Conservation (phyloP, 2,888 invertebrate species). For the Dendrolimus houi region DNA sequence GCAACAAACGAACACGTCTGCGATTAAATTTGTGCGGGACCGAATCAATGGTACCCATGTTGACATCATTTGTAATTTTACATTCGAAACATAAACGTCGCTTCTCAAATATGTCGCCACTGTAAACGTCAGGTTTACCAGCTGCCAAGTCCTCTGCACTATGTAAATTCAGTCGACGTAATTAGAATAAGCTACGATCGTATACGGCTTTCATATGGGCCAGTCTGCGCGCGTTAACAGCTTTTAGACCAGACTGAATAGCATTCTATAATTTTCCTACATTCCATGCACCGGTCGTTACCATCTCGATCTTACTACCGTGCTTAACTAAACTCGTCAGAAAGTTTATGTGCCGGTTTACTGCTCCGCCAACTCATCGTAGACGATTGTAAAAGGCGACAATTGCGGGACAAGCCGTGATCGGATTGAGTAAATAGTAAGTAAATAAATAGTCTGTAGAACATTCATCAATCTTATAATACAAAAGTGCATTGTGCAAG, state of each 20-base stretch:
- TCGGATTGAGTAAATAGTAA: slow-evolving; percentile 52
- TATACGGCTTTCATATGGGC: slow-evolving; percentile 39
- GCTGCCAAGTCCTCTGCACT: slow-evolving; percentile 48
- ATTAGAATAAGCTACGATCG: slow-evolving; percentile 50
- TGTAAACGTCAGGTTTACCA: slow-evolving; percentile 28
- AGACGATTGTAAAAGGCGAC: slow-evolving; percentile 56
- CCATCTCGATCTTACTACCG: slow-evolving; percentile 14
- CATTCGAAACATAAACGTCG: too few relatives aligned
- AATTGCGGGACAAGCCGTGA: slow-evolving; percentile 67
- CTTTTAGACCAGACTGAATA: slow-evolving; percentile 31
- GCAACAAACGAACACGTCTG: slow-evolving; percentile 51
- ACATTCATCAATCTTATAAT: slow-evolving; percentile 66
- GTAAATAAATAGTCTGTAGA: slow-evolving; percentile 60
- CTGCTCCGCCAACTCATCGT: slow-evolving; percentile 41
- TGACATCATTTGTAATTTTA: background rate
- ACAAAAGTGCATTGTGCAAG: slow-evolving; percentile 63
- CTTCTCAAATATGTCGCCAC: too few relatives aligned
- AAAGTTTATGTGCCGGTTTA: slow-evolving; percentile 55
- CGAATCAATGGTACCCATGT: slow-evolving; percentile 10
- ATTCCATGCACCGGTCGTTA: slow-evolving; percentile 13
- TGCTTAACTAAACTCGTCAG: slow-evolving; percentile 29
- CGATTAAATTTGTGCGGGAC: slow-evolving; percentile 43
- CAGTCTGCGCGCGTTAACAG: slow-evolving; percentile 36
- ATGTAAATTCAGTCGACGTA: slow-evolving; percentile 51
- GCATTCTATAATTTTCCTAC: slow-evolving; percentile 28